Base-by-base conservation (phyloP, 2,888 invertebrate species). In the Dryocosmus kuriphilus region DNA sequence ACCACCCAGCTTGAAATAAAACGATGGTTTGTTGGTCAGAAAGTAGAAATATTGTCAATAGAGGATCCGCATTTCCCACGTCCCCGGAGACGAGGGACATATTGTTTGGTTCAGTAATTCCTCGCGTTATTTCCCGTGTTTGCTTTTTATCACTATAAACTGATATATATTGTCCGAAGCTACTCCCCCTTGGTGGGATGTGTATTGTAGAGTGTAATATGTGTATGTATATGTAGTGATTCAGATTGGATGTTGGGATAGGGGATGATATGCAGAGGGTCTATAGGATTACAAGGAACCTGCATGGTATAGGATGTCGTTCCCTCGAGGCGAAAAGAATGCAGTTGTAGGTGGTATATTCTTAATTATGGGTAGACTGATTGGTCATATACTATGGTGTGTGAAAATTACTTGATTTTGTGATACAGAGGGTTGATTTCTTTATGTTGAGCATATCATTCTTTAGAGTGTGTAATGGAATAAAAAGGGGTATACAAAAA, bases 131-230 rank as follows among this genome's bases (percentile, higher is more conserved):
- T 88, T 88, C 85, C 87, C 86, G 84, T 90, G 89, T 89, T 90
- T 90, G 88, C 89, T 90, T 89, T 89, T 89, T 89, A 89, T 89
- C 89, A 88, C 89, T 88, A 89, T 88, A 89, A 88, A 89, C 89
- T 87, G 88, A 88, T 89, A 89, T 71, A 51, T 89, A 89, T 89
- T 89, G 89, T 89, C 86, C 88, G 86, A 83, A 85, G 84, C 77
- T 85, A 82, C 81, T 86, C 86, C 84, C 71, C 86, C 85, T 85
- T 78, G 81, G 80, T 82, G 77, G 79, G 75, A 73, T 79, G 77
- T 77, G 78, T 80, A n/a, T 74, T 78, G 81, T 80, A 51, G n/a
- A 9, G n/a, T 51, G 51, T n/a, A 51, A n/a, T 57, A 73, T 78
- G 77, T 77, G 76, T 79, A 79, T 80, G 62, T 75, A 63, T 62